Percentiles rank a stretch among this genome's conserved stretches.
These are phyloP conservation scores for Chondrosia reniformis DNA, from an alignment of 37 sponge, comb jelly and placozoan species.

Conservation along the genomic window DNA sequence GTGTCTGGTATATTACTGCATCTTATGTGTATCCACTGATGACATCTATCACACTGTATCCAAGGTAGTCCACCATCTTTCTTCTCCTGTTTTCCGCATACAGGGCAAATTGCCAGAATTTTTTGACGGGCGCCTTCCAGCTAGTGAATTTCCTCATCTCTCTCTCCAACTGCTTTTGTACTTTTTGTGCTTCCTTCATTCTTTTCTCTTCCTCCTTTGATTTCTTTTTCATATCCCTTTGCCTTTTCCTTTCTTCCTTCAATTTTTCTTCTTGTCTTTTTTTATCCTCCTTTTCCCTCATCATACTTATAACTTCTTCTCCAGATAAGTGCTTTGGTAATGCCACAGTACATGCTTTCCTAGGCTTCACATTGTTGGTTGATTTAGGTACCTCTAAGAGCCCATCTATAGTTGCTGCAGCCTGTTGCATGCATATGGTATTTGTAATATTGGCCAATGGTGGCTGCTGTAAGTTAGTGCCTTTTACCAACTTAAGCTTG, in stretches of 20 bases:
- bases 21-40: not conserved
- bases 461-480: not conserved
- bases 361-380: not conserved
- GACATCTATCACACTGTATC: not conserved
- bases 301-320: not conserved
- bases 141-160: not conserved
- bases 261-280: not conserved
- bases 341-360: not conserved
- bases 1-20: not conserved
- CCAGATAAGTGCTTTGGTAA: not conserved
- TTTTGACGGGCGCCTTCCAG: not conserved
- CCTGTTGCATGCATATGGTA: not conserved
- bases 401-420: not conserved
- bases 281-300: not conserved
- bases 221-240: not conserved
- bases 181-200: not conserved
- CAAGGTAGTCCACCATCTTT: not conserved
- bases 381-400: not conserved
- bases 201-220: not conserved
- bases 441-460: not conserved
- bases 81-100: not conserved
- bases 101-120: not conserved
- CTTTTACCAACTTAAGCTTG: not conserved
- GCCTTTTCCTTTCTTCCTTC: not conserved
- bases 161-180: not conserved